Conservation (phyloP, 2,888 invertebrate genomes). For the Colletes collaris region DNA sequence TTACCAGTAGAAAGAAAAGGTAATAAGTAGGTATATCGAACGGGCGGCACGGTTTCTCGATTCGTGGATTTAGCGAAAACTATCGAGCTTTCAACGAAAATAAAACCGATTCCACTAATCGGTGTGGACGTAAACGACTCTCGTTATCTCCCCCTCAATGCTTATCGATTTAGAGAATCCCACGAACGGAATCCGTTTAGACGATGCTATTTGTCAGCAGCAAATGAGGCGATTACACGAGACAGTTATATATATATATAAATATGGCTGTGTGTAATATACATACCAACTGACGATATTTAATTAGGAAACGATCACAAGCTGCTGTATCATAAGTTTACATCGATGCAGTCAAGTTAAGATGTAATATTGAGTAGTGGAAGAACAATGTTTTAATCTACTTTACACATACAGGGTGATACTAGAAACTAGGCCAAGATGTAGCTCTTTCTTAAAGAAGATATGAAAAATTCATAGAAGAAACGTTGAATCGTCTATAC, state of each 20-base stretch:
- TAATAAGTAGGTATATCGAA: background rate
- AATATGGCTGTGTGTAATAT: no score
- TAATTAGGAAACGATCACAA: conserved; percentile 64
- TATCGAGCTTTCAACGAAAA: conserved; percentile 52
- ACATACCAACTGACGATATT: conserved; percentile 50
- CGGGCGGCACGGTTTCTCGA: conserved; percentile 23
- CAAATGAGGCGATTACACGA: conserved; percentile 68
- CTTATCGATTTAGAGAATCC: conserved; percentile 72
- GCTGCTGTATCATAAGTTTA: conserved; percentile 16
- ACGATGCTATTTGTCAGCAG: conserved; percentile 69
- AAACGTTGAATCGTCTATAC: no score
- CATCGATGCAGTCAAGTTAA: background rate
- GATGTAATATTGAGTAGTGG: conserved; percentile 19
- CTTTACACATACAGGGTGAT: background rate
- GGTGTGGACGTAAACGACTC: conserved; percentile 69
- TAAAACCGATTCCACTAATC: conserved; percentile 65
- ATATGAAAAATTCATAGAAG: no score
- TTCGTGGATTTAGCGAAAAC: conserved; percentile 50
- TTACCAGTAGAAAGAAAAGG: conserved; percentile 8
- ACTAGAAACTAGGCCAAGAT: no score
- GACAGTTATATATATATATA: conserved; percentile 26
- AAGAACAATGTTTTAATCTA: conserved; percentile 8
- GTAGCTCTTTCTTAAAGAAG: no score
- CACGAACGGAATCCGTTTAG: conserved; percentile 68
- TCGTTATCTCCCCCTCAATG: conserved; percentile 67